A percentile compares a stretch with the other conserved stretches of the same genome.
Evolutionary conservation across 2,113 vertebrate genomes (phyloP).

Genomic region (Pollachius pollachius): DNA sequence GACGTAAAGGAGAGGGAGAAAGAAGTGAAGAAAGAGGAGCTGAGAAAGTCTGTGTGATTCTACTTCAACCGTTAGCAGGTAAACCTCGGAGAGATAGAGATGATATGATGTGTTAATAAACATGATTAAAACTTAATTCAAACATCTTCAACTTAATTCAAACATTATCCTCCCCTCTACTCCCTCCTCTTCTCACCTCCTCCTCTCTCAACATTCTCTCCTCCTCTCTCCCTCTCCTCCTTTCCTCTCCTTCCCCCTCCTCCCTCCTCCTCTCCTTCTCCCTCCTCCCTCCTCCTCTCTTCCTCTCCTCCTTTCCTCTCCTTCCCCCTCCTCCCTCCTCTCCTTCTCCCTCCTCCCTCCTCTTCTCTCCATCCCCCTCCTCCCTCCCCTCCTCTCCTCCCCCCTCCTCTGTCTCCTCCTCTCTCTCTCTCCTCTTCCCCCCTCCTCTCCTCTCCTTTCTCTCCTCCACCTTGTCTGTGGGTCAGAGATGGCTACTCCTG

Average conservation of each 20-base stretch:
- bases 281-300: neutral
- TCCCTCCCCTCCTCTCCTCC: too few relatives aligned
- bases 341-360: too few relatives aligned
- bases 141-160: too few relatives aligned
- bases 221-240: too few relatives aligned
- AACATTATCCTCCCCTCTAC: too few relatives aligned
- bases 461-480: neutral
- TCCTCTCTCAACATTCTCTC: neutral
- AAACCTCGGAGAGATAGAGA: neutral
- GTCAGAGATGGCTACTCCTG: conserved; percentile 25
- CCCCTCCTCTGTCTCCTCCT: too few relatives aligned
- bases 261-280: neutral
- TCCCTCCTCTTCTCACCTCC: neutral
- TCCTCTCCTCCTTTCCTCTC: too few relatives aligned
- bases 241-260: too few relatives aligned
- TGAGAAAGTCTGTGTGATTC: conserved; percentile 14
- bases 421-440: too few relatives aligned
- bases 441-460: too few relatives aligned
- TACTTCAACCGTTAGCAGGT: conserved; percentile 26
- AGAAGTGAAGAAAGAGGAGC: neutral
- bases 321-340: too few relatives aligned
- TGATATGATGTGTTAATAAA: neutral
- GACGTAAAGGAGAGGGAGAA: neutral
- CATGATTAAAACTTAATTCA: too few relatives aligned
- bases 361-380: neutral